Evolutionary conservation across 2,113 vertebrate genomes (phyloP), one percentile per base, ranked within the genome.

Genomic region (Dipodomys stephensi): DNA sequence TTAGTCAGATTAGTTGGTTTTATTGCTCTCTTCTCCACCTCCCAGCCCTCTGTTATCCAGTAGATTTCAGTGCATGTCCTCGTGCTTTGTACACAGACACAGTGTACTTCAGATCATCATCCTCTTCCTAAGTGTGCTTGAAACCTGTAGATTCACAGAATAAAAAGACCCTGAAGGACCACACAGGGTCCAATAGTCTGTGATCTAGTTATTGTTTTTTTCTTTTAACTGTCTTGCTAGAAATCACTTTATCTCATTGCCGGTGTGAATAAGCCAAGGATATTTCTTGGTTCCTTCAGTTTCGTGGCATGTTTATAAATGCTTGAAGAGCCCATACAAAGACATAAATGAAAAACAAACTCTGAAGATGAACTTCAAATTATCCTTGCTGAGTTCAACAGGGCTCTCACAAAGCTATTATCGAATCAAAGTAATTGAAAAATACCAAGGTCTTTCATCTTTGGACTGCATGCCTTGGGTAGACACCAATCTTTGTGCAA

Each of bases 181-280:
- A 73, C 65, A 65, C 53, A 15, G 6, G 2, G 68, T 77, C 13
- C 8, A 65, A 39, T 85, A 32, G 28, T 15, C 44, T 23, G 2
- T 82, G 57, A 39, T 81, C 22, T 67, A 7, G 73, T 67, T 71
- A 44, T 74, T 83, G 25, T 73, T 0, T 4, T 90, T 79, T 19
- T 68, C 67, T 22, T 93, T 77, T 64, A 25, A 72, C 10, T 60
- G 12, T 9, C 27, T 93, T 32, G 28, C 30, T 53, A 8, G 60
- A 46, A 82, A 57, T 57, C 88, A 13, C 28, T 57, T 83, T 93
- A 79, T 86, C 93, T 91, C 57, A 65, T 6, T 72, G 32, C 64
- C 23, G 32, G 7, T 87, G 8, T 93, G 76, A 93, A 8, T n/a
- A 90, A 92, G 67, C 28, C 83, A 94, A 96, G n/a, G n/a, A 69